Evolutionary conservation across 1,140 invertebrate species (phyloP), one percentile per base, ranked within the genome.

Genomic region (Oreohelix idahoensis): DNA sequence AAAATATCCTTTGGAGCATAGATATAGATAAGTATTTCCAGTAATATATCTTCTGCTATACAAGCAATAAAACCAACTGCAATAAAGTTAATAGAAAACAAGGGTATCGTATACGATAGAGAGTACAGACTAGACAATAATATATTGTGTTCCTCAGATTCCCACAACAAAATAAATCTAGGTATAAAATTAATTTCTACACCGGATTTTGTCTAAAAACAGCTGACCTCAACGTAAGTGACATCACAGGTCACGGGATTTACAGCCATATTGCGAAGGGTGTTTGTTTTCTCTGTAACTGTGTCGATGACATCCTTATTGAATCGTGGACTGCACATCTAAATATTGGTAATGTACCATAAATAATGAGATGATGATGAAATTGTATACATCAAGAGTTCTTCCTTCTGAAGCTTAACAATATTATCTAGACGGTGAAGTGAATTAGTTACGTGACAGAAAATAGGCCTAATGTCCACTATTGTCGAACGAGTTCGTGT

Each of bases 221-320:
- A 71, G 63, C 63, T 76, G 45, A 79, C 75, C 80, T 83, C 69
- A 53, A 63, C 83, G 84, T 75, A 49, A 38, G 74, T 87, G 86
- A 87, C 88, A 86, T 87, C 80, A 86, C 79, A 76, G 88, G 84
- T 89, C 88, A 89, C 88, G 88, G 85, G 88, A 85, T 84, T 85
- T 82, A 79, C 53, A 85, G 88, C 88, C 88, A 89, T 89, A 83
- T 89, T 89, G 86, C 75, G 83, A 85, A 83, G 82, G 83, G 74
- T 84, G 78, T 82, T 84, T 82, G 63, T 77, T 83, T 84, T 70
- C 53, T 36, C 70, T 69, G 15, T 4, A 58, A 58, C 53, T 58
- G 2, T 20, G 26, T 58, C 10, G 53, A 15, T 58, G 53, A 58
- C 53, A 58, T 15, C 26, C 10, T 58, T 58, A 11, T 58, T 58